Evolutionary conservation across 1,140 invertebrate genomes (phyloP).

Genomic region (Archivesica marissinica): DNA sequence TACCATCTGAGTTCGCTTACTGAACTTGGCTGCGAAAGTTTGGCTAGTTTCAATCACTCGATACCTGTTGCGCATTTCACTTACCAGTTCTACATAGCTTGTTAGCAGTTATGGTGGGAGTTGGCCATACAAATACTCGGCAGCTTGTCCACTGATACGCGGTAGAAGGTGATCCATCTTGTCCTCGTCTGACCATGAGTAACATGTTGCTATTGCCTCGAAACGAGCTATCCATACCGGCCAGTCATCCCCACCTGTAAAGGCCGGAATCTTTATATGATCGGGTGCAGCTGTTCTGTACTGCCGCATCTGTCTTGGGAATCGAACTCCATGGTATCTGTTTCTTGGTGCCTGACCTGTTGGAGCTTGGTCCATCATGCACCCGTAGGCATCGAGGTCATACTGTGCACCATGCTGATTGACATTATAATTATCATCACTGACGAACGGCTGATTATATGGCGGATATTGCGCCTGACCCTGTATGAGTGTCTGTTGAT

Average conservation of each 20-base stretch:
- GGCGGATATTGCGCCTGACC: no score
- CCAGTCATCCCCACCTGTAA: slow-evolving; percentile 15
- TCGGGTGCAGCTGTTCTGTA: no score
- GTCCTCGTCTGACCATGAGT: not conserved
- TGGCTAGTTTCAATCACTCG: slow-evolving; percentile 11
- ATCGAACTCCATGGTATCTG: no score
- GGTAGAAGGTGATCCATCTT: not conserved
- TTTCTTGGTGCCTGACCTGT: no score
- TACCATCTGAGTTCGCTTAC: not conserved
- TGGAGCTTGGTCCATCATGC: no score
- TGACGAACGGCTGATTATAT: no score
- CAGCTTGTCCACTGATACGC: not conserved
- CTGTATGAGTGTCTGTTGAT: no score
- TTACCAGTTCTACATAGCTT: not conserved
- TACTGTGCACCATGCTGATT: no score
- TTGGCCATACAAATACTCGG: not conserved
- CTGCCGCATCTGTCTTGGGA: no score
- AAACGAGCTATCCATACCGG: slow-evolving; percentile 1
- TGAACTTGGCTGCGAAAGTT: slow-evolving; percentile 2
- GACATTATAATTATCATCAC: no score
- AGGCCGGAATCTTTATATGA: no score
- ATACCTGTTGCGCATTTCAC: not conserved
- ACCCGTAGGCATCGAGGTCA: no score
- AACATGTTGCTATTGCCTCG: not conserved
- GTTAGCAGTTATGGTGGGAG: not conserved